phyloP scores from a whole-genome alignment of 2,888 invertebrate genomes.

The Cerceris rybyensis region DNA sequence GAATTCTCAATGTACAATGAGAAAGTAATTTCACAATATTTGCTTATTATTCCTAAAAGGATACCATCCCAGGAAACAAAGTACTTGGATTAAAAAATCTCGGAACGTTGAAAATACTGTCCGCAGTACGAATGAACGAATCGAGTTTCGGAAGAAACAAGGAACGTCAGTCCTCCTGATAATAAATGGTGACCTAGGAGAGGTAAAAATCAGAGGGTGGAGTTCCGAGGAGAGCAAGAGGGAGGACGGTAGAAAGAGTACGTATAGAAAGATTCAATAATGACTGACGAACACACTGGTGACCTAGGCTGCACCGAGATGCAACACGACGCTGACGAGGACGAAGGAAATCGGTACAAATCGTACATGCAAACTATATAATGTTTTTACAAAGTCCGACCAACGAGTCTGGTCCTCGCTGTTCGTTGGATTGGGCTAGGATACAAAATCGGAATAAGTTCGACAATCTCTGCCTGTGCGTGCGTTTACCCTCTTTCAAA shows the following conservation, averaged over 20 bases:
- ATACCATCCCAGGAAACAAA: not conserved
- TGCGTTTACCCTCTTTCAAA: not conserved
- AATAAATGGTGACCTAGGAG: constrained; percentile 57
- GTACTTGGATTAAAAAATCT: not conserved
- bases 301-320: constrained; percentile 20
- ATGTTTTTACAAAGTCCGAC: constrained; percentile 1
- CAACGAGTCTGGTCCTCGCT: not conserved
- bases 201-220: constrained; percentile 24
- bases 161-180: constrained; percentile 22
- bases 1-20: not conserved
- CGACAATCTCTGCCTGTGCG: not conserved
- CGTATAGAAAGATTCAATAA: constrained; percentile 5
- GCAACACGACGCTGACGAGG: constrained; percentile 30
- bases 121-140: constrained; percentile 20
- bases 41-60: not conserved
- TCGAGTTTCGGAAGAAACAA: constrained; percentile 6
- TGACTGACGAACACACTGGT: constrained; percentile 12
- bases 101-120: not conserved
- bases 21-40: not conserved
- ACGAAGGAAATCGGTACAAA: constrained; percentile 8
- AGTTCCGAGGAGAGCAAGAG: constrained; percentile 17
- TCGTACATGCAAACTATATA: not conserved
- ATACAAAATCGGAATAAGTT: not conserved
- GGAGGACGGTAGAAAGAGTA: not conserved
- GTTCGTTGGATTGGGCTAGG: not conserved